phyloP scores from a whole-genome alignment of 2,888 invertebrate species.

The Apamea crenata region DNA sequence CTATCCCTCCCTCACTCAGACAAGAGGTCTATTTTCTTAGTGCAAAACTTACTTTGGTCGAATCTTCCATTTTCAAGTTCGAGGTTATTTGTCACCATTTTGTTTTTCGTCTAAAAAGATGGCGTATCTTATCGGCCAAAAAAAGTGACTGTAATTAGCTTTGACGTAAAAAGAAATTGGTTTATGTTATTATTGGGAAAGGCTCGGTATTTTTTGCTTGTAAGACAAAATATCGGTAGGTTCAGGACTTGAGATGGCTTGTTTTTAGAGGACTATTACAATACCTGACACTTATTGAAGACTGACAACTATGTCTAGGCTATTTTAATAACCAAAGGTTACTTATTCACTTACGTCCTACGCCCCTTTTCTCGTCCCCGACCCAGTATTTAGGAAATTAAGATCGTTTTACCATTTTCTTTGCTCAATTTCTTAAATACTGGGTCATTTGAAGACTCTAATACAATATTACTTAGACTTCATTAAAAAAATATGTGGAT shows the following conservation, averaged over 20 bases:
- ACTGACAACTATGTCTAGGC: too few relatives aligned
- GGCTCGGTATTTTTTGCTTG: not conserved
- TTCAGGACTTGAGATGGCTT: not conserved
- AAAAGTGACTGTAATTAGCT: conserved; percentile 11
- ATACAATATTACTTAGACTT: not conserved
- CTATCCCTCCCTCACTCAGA: conserved; percentile 4
- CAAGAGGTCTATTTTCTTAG: conserved; percentile 25
- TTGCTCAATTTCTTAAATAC: not conserved
- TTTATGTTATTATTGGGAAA: conserved; percentile 15
- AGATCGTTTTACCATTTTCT: not conserved
- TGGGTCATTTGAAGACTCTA: not conserved
- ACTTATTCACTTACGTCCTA: too few relatives aligned
- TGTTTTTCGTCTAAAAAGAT: not conserved
- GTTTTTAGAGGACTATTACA: not conserved
- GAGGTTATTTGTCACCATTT: not conserved
- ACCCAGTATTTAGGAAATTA: not conserved
- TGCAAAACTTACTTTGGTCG: conserved; percentile 20
- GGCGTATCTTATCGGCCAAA: not conserved
- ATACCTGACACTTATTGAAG: not conserved
- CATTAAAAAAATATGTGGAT: not conserved
- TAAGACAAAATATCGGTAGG: not conserved
- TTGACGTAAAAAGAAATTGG: conserved; percentile 3
- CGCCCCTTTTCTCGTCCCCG: too few relatives aligned
- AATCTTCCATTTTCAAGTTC: conserved; percentile 31
- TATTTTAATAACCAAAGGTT: not conserved